phyloP scores from a whole-genome alignment of 1,140 invertebrate species.

The Drosophila pseudoananassae region DNA sequence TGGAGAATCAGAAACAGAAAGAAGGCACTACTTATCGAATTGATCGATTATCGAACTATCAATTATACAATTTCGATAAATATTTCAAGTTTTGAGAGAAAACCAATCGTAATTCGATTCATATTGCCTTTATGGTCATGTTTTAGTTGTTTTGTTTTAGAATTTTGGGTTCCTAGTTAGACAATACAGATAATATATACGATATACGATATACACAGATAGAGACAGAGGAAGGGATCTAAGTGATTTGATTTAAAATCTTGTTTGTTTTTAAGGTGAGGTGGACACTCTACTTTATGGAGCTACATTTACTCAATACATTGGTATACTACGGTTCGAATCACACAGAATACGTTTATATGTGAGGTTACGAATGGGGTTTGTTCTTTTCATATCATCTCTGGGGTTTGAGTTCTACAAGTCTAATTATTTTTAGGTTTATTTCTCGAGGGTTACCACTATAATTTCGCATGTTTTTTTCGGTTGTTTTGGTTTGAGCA shows the following conservation, averaged over 20 bases:
- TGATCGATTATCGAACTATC: constrained; percentile 2
- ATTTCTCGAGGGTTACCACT: constrained; percentile 44
- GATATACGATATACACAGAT: constrained; percentile 37
- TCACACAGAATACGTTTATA: constrained; percentile 71
- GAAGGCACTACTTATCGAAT: constrained; percentile 54
- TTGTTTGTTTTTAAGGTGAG: background rate
- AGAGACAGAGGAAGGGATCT: constrained; percentile 21
- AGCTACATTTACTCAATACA: constrained; percentile 56
- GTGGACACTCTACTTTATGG: constrained; percentile 36
- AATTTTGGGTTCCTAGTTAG: constrained; percentile 69
- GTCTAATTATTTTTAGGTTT: constrained; percentile 22
- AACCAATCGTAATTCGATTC: constrained; percentile 32
- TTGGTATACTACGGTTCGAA: constrained; percentile 58
- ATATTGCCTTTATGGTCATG: constrained; percentile 33
- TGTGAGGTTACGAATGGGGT: constrained; percentile 57
- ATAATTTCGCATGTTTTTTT: constrained; percentile 48
- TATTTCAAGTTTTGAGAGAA: background rate
- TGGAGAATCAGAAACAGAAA: constrained; percentile 53
- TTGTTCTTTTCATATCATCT: constrained; percentile 14
- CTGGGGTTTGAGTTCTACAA: constrained; percentile 26
- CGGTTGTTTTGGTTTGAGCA: constrained; percentile 17
- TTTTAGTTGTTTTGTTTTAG: constrained; percentile 50
- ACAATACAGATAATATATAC: constrained; percentile 57
- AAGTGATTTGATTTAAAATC: constrained; percentile 6
- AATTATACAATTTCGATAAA: background rate